Conservation (phyloP, 2,113 vertebrate species). For the Chloebia gouldiae region DNA sequence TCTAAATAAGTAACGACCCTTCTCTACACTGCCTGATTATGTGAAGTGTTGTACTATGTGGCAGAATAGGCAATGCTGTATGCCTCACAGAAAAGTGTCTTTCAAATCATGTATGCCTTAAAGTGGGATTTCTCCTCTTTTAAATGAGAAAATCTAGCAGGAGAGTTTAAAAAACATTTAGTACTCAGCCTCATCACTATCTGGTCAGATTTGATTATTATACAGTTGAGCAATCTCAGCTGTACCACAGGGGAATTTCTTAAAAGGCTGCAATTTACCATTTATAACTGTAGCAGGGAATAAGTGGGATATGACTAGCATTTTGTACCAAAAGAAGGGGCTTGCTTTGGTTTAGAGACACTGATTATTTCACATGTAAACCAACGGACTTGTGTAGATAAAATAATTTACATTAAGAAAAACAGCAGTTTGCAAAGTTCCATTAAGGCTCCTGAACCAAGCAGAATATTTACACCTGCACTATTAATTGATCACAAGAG, state of each 20-base stretch:
- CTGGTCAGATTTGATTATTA: conserved; percentile 78
- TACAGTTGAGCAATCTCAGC: conserved; percentile 67
- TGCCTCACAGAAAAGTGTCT: conserved; percentile 38
- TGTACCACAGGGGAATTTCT: conserved; percentile 69
- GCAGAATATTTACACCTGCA: background rate
- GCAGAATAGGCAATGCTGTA: background rate
- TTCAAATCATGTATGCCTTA: background rate
- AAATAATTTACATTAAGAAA: conserved; percentile 36
- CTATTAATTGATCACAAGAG: background rate
- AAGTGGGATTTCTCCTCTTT: conserved; percentile 24
- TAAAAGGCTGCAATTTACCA: conserved; percentile 64
- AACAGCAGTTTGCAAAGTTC: background rate
- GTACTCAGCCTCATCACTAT: conserved; percentile 70
- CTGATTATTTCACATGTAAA: conserved; percentile 21
- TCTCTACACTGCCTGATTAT: background rate
- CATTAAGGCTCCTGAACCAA: background rate
- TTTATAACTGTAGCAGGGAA: conserved; percentile 63
- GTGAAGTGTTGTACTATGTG: background rate
- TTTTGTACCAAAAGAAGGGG: conserved; percentile 26
- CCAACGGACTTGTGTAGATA: conserved; percentile 12
- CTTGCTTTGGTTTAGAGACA: conserved; percentile 12
- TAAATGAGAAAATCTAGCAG: conserved; percentile 61
- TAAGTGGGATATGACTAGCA: conserved; percentile 50
- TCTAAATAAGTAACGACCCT: background rate
- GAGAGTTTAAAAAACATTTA: conserved; percentile 70